phyloP scores from a whole-genome alignment of 2,797 vertebrate species.

The Triplophysa yarkandensis region DNA sequence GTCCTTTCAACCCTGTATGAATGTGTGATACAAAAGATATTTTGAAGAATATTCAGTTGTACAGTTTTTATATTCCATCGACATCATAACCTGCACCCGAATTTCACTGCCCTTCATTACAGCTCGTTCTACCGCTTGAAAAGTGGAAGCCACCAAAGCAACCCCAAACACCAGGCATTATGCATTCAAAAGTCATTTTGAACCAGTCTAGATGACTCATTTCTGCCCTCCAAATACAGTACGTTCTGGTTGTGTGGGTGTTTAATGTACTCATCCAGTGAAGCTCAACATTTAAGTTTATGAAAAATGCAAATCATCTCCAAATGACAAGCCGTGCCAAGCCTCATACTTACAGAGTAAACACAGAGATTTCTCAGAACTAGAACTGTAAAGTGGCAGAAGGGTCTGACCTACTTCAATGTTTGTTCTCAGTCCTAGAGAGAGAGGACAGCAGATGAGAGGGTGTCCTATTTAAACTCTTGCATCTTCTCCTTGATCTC shows the following conservation, averaged over 20 bases:
- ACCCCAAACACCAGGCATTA: background rate
- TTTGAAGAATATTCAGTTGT: too few species aligned
- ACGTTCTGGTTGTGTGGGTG: background rate
- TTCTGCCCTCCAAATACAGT: background rate
- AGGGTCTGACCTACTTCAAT: constrained; percentile 51
- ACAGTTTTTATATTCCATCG: too few species aligned
- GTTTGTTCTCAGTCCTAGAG: constrained; percentile 49
- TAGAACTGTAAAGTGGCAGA: constrained; percentile 20
- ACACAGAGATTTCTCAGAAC: constrained; percentile 18
- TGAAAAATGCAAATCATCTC: constrained; percentile 31
- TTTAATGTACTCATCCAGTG: background rate
- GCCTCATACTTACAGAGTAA: constrained; percentile 34
- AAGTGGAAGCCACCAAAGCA: background rate
- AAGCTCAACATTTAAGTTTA: background rate
- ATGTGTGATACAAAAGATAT: too few species aligned
- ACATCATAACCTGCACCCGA: background rate
- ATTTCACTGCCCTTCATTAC: background rate
- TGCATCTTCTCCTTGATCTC: constrained; percentile 49
- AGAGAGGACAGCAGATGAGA: constrained; percentile 23
- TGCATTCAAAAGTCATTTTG: background rate
- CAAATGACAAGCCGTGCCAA: constrained; percentile 16
- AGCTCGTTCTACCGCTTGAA: too few species aligned
- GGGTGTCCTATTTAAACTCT: constrained; percentile 31
- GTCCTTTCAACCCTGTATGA: too few species aligned
- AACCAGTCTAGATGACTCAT: background rate